Evolutionary conservation across 1,140 invertebrate genomes (phyloP).

Genomic region (Potamilus streckersoni): DNA sequence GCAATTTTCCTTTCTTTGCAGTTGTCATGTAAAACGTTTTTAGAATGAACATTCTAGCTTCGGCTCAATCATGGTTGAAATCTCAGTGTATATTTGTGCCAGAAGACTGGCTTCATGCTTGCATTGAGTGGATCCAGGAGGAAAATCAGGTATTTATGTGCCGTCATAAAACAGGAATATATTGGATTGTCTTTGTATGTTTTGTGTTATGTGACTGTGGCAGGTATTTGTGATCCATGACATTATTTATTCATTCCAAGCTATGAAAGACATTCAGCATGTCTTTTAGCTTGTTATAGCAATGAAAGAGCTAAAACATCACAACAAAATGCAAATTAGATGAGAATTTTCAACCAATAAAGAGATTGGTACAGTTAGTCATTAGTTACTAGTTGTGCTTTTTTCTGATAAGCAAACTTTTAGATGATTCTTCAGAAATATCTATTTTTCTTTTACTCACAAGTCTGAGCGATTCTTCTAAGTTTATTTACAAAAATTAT

Average conservation of each 20-base stretch:
- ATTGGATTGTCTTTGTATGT: background rate
- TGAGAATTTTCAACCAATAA: background rate
- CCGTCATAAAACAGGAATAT: background rate
- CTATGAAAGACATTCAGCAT: background rate
- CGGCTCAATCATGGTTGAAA: conserved; percentile 24
- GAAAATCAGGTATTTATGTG: conserved; percentile 50
- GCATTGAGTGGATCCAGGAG: conserved; percentile 61
- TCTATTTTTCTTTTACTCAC: too few species aligned
- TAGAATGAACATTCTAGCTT: conserved; percentile 8
- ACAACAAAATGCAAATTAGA: too few species aligned
- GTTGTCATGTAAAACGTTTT: too few species aligned
- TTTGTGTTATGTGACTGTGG: background rate
- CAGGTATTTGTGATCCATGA: background rate
- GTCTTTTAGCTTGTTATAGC: background rate
- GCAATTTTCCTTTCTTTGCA: too few species aligned
- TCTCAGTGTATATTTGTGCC: conserved; percentile 47
- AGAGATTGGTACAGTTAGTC: background rate
- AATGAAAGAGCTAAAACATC: background rate
- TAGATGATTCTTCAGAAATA: too few species aligned
- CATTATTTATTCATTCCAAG: background rate
- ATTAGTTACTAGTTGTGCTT: too few species aligned
- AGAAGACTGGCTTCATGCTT: conserved; percentile 60
- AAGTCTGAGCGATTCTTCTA: too few species aligned
- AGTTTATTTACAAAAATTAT: too few species aligned
- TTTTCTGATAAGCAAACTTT: too few species aligned